Conservation (phyloP, 2,797 vertebrate species). For the Acipenser transmontanus region DNA sequence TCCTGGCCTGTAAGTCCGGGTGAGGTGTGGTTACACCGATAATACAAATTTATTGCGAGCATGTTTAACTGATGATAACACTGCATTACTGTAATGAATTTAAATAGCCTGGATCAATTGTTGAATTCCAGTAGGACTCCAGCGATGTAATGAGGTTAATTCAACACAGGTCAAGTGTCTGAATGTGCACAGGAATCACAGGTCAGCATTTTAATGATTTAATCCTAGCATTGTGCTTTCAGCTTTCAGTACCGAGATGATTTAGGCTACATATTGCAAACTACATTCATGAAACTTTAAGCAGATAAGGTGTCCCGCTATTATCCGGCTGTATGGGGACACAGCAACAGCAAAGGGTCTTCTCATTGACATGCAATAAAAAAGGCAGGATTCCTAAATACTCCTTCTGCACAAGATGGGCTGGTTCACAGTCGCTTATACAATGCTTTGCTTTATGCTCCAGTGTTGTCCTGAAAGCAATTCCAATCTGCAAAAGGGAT, state of each 20-base stretch:
- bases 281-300: conserved; percentile 1
- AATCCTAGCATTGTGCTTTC: neutral
- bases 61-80: no score
- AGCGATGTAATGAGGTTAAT: neutral
- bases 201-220: conserved; percentile 8
- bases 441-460: no score
- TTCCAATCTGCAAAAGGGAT: no score
- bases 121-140: no score
- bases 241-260: neutral
- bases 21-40: no score
- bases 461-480: no score
- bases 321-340: conserved; percentile 2
- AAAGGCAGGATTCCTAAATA: neutral
- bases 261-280: conserved; percentile 5
- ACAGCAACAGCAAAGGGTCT: conserved; percentile 4
- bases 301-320: conserved; percentile 15
- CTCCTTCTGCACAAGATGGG: no score
- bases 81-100: no score
- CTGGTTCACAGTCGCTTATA: no score
- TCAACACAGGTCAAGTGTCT: neutral
- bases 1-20: no score
- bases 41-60: no score
- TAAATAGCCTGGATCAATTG: no score
- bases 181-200: neutral
- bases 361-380: neutral